Percentiles rank a stretch among this genome's conserved stretches.
These are phyloP conservation scores for Subanguina moxae DNA, from an alignment of 1,140 invertebrate genomes.

Conservation along the genomic window DNA sequence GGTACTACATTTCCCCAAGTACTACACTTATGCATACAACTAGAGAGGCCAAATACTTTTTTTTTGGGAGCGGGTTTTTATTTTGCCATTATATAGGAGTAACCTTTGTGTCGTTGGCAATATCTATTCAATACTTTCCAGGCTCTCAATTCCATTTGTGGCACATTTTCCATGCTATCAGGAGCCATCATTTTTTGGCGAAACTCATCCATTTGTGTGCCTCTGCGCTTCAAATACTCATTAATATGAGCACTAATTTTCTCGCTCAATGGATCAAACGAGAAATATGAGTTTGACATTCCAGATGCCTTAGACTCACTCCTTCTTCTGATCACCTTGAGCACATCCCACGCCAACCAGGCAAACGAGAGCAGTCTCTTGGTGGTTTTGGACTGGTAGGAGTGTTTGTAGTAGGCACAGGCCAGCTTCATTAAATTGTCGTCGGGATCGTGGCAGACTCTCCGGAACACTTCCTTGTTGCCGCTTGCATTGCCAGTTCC, in stretches of 20 bases:
- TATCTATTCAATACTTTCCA: conserved; percentile 14
- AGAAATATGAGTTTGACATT: conserved; percentile 29
- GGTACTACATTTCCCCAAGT: too few relatives aligned
- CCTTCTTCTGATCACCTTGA: conserved; percentile 27
- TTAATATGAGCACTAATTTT: conserved; percentile 34
- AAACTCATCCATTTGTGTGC: conserved; percentile 16
- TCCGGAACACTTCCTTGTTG: conserved; percentile 24
- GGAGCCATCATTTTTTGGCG: conserved; percentile 3
- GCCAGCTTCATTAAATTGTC: conserved; percentile 34
- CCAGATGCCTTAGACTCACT: conserved; percentile 7
- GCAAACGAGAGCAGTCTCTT: conserved; percentile 37
- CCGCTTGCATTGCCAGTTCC: conserved; percentile 12
- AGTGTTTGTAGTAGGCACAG: conserved; percentile 35
- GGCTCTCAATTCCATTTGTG: background rate
- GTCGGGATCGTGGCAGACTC: conserved; percentile 25
- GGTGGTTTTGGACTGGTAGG: conserved; percentile 15
- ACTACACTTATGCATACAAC: too few relatives aligned
- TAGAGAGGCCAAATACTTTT: too few relatives aligned
- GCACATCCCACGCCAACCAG: conserved; percentile 42
- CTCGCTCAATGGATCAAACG: conserved; percentile 40
- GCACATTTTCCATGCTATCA: background rate
- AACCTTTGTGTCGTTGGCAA: conserved; percentile 25
- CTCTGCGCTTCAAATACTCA: conserved; percentile 25
- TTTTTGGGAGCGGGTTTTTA: too few relatives aligned
- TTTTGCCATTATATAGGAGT: background rate